Conservation (phyloP, 2,113 vertebrate genomes). For the Odobenus rosmarus region DNA sequence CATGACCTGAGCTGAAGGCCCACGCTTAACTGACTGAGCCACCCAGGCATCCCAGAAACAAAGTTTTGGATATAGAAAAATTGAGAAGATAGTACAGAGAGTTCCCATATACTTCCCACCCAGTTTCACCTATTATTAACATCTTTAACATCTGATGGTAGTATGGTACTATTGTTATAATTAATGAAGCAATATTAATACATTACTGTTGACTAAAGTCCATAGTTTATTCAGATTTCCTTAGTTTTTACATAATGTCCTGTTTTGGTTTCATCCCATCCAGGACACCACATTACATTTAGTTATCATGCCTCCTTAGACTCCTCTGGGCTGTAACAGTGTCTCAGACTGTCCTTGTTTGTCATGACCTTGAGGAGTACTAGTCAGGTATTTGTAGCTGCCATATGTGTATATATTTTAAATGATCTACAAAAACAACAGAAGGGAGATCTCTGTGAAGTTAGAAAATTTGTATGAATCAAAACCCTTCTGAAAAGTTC, state of each 20-base stretch:
- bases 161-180: background rate
- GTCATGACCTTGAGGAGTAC: background rate
- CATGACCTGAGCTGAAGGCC: background rate
- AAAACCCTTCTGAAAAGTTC: background rate
- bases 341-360: background rate
- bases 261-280: background rate
- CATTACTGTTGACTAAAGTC: background rate
- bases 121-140: background rate
- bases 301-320: background rate
- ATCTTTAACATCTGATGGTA: background rate
- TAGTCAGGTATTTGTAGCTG: background rate
- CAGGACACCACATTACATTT: background rate
- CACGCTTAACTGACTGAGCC: background rate
- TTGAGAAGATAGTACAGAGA: background rate
- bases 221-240: background rate
- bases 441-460: background rate
- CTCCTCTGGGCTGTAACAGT: background rate
- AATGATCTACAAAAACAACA: background rate
- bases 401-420: background rate
- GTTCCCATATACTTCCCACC: background rate
- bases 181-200: background rate
- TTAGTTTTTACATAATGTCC: background rate
- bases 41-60: background rate
- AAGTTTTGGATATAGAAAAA: background rate
- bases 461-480: background rate